Conservation (phyloP, 1,140 invertebrate species). For the Drosophila truncata region DNA sequence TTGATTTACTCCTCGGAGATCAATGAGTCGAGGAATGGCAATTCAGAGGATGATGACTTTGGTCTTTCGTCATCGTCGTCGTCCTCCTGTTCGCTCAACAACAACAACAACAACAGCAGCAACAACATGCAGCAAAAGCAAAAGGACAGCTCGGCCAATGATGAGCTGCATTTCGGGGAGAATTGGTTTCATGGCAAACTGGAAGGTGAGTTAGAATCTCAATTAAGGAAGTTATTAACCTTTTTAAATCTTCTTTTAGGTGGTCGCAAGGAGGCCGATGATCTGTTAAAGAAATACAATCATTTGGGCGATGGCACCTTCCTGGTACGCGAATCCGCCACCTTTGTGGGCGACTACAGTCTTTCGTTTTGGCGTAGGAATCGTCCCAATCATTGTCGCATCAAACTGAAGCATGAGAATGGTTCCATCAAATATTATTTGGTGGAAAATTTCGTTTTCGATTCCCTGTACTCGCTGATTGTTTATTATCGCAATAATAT, state of each 20-base stretch:
- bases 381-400: conserved; percentile 96
- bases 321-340: conserved; percentile 97
- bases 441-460: conserved; percentile 95
- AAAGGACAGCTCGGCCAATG: conserved; percentile 86
- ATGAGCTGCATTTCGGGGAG: conserved; percentile 97
- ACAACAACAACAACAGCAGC: conserved; percentile 57
- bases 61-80: conserved; percentile 55
- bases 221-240: too few relatives aligned
- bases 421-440: conserved; percentile 96
- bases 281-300: conserved; percentile 90
- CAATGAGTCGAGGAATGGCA: conserved; percentile 86
- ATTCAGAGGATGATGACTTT: conserved; percentile 87
- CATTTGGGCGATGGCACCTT: conserved; percentile 97
- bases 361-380: conserved; percentile 97
- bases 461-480: conserved; percentile 96
- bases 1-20: conserved; percentile 90
- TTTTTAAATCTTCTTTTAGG: conserved; percentile 56
- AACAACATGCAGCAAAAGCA: conserved; percentile 75
- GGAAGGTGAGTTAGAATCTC: too few relatives aligned
- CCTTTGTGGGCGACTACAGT: conserved; percentile 98
- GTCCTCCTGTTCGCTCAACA: conserved; percentile 47
- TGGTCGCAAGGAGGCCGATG: conserved; percentile 90
- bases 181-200: conserved; percentile 98
- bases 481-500: conserved; percentile 95
- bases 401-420: conserved; percentile 94